Evolutionary conservation across 2,113 vertebrate genomes (phyloP), one percentile per base, ranked within the genome.

Genomic region (Passer montanus): DNA sequence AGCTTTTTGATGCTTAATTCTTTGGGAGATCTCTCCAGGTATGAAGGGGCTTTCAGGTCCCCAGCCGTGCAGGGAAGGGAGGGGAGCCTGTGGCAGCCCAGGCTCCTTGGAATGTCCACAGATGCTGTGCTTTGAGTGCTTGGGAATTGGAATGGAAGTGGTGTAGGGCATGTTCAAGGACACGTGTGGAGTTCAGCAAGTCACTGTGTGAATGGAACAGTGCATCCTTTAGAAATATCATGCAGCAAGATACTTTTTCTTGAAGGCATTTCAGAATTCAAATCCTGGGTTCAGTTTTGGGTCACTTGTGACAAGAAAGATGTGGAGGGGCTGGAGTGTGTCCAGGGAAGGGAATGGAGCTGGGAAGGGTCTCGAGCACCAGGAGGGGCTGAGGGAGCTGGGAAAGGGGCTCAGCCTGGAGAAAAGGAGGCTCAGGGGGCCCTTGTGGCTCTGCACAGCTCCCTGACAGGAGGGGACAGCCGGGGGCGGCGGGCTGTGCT

Each of bases 401-500:
- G 28, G 31, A 23, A 35, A 30, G 52, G 37, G n/a, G 17, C n/a
- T 91, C 41, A 80, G 8, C 6, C n/a, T 79, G 89, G 18, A 49
- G n/a, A 2, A 74, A 28, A 80, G 41, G 60, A 80, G 67, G 68
- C 53, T 74, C 31, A 47, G n/a, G 22, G 46, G 6, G 1, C 4
- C 30, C 26, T 19, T 59, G 0, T 53, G 16, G 21, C 31, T 41
- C 68, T 86, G n/a, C 60, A 68, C 11, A 86, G 1, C 11, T 67
- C 41, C 59, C 53, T 67, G 75, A 7, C 47, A 73, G 67, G 39
- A 59, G 52, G 28, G n/a, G 28, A 1, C 39, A 79, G 12, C 12
- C 0, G 0, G 30, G 52, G 24, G 7, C 2, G 6, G 73, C 0
- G 1, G n/a, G 9, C n/a, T 80, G 3, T 80, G 47, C 26, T 79